Evolutionary conservation across 2,113 vertebrate species (phyloP).

Genomic region (Malurus cyaneus): DNA sequence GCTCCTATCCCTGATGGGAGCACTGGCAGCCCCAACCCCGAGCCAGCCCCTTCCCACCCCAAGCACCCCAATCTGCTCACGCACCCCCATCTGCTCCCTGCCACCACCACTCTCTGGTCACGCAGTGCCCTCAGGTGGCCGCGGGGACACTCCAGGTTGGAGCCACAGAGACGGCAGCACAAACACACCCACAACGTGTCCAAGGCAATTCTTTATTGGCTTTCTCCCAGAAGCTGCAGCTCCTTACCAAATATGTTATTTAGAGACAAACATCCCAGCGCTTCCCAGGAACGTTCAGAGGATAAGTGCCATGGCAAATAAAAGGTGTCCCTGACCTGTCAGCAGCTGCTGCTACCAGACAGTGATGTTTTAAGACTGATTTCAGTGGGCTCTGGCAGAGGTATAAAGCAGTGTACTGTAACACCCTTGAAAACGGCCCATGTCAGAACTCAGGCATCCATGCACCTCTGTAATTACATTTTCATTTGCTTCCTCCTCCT

Average conservation of each 20-base stretch:
- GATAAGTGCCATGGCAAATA: accelerated
- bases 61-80: not conserved
- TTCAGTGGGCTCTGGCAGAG: not conserved
- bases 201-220: not conserved
- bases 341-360: not conserved
- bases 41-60: not conserved
- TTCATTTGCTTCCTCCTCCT: not conserved
- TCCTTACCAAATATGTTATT: accelerated
- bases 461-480: not conserved
- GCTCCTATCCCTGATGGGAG: not conserved
- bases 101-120: not conserved
- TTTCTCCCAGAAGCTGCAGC: not conserved
- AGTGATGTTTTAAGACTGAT: not conserved
- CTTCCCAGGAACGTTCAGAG: accelerated
- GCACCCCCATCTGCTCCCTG: not conserved
- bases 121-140: constrained; percentile 25
- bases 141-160: accelerated
- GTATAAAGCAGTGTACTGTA: not conserved
- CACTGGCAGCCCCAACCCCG: not conserved
- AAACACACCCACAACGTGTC: accelerated
- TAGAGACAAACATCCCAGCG: not conserved
- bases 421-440: too few species aligned
- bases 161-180: accelerated
- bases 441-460: accelerated
- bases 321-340: not conserved